Evolutionary conservation across 2,888 invertebrate species (phyloP).

Genomic region (Tipula confusa): DNA sequence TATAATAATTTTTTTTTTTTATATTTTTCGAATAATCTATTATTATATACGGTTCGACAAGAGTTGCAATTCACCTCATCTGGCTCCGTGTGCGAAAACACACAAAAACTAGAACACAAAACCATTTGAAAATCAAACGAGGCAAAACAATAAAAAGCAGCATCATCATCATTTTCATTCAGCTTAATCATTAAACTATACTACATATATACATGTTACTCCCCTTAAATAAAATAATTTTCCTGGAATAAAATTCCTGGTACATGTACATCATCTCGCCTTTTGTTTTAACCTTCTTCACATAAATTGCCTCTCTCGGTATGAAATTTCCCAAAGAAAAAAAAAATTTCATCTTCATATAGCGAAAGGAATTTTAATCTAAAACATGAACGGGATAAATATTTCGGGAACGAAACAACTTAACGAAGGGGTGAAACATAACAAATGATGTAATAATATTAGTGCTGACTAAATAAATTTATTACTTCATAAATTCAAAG

Average conservation of each 20-base stretch:
- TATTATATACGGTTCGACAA: neutral
- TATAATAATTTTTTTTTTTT: neutral
- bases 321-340: too few relatives aligned
- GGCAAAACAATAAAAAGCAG: neutral
- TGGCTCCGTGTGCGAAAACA: neutral
- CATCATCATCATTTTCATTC: neutral
- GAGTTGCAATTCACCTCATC: neutral
- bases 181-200: neutral
- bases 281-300: neutral
- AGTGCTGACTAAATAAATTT: conserved; percentile 25
- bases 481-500: conserved; percentile 16
- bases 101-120: neutral
- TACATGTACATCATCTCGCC: neutral
- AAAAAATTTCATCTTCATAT: neutral
- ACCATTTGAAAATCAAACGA: too few relatives aligned
- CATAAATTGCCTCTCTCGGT: too few relatives aligned
- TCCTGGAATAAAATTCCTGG: neutral
- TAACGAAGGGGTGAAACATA: neutral
- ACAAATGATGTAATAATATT: neutral
- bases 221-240: neutral
- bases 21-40: neutral
- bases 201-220: neutral
- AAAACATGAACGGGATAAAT: neutral
- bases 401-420: neutral
- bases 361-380: neutral